Evolutionary conservation across 2,888 invertebrate species (phyloP), one percentile per base, ranked within the genome.

Genomic region (Neoitamus cyanurus): DNA sequence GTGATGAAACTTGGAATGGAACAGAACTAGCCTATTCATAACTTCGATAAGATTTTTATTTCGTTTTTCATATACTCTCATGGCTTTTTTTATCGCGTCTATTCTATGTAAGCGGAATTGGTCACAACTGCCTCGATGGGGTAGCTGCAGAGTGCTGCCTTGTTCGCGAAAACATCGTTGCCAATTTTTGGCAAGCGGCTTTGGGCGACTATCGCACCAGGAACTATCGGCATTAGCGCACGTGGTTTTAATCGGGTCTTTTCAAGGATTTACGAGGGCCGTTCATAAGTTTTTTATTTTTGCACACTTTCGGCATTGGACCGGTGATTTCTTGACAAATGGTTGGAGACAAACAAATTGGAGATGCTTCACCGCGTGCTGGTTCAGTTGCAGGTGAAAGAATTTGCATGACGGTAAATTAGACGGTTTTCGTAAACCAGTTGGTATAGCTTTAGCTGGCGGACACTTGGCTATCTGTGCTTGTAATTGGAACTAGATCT

Each of bases 21-120:
- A 34, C 13, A 36, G 20, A 80, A 80, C 58, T 80, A 58, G 69
- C n/a, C 69, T 37, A 82, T 69, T 82, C 82, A 69, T 58, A 58
- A 58, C 3, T 58, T 58, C 3, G 58, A 58, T 58, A 58, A 58
- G 58, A 15, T 58, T 7, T 58, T 58, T 58, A 9, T 15, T 48
- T 42, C 13, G n/a, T 9, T 25, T 25, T 3, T 15, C 20, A 20
- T 58, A 58, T 58, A n/a, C 42, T 42, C 42, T 42, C 42, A 58
- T 58, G 58, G 0, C 42, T 15, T 58, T 48, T 48, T 58, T 58
- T 58, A 25, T 58, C 58, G 58, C 58, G 58, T 58, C 58, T 58
- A 58, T 58, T 58, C 20, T 58, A 58, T 58, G 58, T 7, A 20
- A 58, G 58, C 58, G 58, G 25, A 58, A 58, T 58, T 48, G 48